phyloP scores from a whole-genome alignment of 1,140 invertebrate genomes.

The Hylyphantes graminicola region DNA sequence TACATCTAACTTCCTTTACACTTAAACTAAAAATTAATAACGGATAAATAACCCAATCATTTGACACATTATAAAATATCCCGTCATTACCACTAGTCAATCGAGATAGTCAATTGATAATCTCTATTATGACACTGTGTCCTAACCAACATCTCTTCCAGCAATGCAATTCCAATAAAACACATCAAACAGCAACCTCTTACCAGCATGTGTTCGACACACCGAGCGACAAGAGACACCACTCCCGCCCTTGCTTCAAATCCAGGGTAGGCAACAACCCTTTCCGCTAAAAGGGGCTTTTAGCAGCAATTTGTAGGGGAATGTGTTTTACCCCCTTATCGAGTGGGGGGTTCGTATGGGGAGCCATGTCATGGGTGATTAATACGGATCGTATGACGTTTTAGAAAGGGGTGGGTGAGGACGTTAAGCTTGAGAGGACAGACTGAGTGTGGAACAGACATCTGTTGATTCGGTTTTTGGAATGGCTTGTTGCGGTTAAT shows the following conservation, averaged over 20 bases:
- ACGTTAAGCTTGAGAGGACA: slow-evolving; percentile 32
- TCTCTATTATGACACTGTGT: too few species aligned
- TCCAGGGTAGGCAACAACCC: background rate
- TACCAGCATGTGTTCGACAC: background rate
- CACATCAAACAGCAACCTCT: too few species aligned
- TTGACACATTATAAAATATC: too few species aligned
- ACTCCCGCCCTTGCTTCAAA: slow-evolving; percentile 15
- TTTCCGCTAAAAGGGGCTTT: slow-evolving; percentile 56
- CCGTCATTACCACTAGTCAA: too few species aligned
- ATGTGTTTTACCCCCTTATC: background rate
- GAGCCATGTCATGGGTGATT: slow-evolving; percentile 49
- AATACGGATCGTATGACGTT: slow-evolving; percentile 46
- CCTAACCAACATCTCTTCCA: too few species aligned
- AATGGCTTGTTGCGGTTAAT: too few species aligned
- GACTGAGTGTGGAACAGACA: background rate
- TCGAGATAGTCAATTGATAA: too few species aligned
- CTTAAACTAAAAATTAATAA: too few species aligned
- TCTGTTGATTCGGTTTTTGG: too few species aligned
- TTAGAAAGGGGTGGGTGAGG: slow-evolving; percentile 14
- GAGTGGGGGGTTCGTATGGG: background rate
- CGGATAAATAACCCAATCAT: too few species aligned
- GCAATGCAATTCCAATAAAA: too few species aligned
- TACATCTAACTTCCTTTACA: too few species aligned
- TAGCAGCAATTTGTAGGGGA: slow-evolving; percentile 54
- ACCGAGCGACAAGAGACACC: slow-evolving; percentile 1